Percentiles rank a stretch among this genome's conserved stretches.
Evolutionary conservation across 2,797 vertebrate species (phyloP).

Genomic region (Crenichthys baileyi): DNA sequence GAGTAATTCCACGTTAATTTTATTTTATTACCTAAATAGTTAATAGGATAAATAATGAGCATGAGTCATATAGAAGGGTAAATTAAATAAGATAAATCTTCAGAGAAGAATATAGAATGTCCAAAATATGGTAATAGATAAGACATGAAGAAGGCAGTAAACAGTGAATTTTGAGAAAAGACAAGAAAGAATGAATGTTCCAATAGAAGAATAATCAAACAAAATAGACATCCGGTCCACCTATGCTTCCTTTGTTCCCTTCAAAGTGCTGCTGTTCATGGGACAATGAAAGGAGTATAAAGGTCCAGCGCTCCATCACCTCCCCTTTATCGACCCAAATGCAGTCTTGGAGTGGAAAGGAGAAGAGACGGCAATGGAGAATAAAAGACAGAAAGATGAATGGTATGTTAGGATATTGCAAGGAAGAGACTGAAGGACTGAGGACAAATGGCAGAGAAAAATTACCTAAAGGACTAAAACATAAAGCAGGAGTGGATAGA

Average conservation of each 20-base stretch:
- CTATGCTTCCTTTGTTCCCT: constrained; percentile 29
- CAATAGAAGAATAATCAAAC: constrained; percentile 16
- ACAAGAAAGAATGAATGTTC: neutral
- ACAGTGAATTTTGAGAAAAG: constrained; percentile 2
- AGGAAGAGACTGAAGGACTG: neutral
- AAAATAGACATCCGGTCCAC: constrained; percentile 44
- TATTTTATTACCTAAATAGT: neutral
- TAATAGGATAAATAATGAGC: neutral
- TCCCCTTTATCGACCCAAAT: constrained; percentile 44
- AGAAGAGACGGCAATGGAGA: constrained; percentile 7
- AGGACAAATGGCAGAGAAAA: constrained; percentile 1
- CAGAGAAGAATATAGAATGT: neutral
- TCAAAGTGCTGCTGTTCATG: constrained; percentile 36
- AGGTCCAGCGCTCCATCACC: constrained; percentile 32
- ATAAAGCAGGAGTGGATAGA: neutral
- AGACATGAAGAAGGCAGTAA: neutral
- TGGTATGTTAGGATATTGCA: neutral
- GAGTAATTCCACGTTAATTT: neutral
- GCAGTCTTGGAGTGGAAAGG: constrained; percentile 19
- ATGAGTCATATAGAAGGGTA: neutral
- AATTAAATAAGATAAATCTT: constrained; percentile 8
- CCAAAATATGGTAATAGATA: neutral
- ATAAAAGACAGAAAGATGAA: neutral
- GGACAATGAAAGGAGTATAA: constrained; percentile 36
- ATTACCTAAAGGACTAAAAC: neutral